Conservation (phyloP, 2,797 vertebrate genomes). For the Esox lucius region DNA sequence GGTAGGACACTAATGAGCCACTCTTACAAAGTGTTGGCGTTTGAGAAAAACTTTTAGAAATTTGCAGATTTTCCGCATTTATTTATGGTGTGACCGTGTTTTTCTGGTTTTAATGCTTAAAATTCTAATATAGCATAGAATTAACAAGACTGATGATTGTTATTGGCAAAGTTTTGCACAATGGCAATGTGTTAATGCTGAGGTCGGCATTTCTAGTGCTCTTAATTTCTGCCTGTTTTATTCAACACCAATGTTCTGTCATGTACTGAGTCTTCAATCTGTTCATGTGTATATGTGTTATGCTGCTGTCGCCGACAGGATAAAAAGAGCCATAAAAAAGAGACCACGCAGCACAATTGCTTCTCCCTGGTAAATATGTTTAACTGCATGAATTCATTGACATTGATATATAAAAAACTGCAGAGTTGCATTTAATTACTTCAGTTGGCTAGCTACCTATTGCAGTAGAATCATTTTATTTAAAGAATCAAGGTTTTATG, state of each 20-base stretch:
- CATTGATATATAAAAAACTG: background rate
- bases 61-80: background rate
- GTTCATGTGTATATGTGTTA: conserved; percentile 20
- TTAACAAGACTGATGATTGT: background rate
- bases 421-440: too few relatives aligned
- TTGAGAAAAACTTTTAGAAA: background rate
- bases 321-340: conserved; percentile 55
- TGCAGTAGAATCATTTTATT: too few relatives aligned
- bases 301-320: conserved; percentile 40
- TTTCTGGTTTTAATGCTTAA: background rate
- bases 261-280: conserved; percentile 1
- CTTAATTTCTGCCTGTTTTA: conserved; percentile 5
- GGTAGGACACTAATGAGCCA: conserved; percentile 60
- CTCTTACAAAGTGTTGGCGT: background rate
- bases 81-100: background rate
- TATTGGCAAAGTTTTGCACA: background rate
- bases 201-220: background rate
- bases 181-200: background rate
- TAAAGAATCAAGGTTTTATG: too few relatives aligned
- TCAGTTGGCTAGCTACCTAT: too few relatives aligned
- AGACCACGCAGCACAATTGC: conserved; percentile 39
- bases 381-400: background rate
- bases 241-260: conserved; percentile 10
- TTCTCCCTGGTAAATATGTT: conserved; percentile 53
- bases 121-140: too few relatives aligned